These are phyloP conservation scores for Plecturocebus donacophilus DNA, from an alignment of 2,113 vertebrate genomes.

Conservation along the genomic window DNA sequence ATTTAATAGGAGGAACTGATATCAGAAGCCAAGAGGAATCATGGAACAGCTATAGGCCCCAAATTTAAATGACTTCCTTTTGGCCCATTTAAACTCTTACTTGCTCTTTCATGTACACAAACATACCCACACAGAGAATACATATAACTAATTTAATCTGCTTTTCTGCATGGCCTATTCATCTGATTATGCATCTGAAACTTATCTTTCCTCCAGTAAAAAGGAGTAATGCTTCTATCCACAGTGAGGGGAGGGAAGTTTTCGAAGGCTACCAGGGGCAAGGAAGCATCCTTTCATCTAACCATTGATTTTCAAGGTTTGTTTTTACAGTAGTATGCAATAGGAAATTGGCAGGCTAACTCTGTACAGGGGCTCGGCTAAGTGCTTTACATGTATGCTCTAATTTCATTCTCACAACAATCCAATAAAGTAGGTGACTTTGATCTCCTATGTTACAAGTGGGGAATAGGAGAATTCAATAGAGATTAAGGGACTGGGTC, in stretches of 20 bases:
- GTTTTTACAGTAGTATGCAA: background rate
- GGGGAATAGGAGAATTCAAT: background rate
- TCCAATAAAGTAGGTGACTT: background rate
- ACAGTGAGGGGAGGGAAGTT: background rate
- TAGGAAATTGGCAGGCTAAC: background rate
- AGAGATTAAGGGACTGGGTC: background rate
- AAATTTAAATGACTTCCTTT: conserved; percentile 61
- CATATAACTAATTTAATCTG: background rate
- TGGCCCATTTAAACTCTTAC: conserved; percentile 59
- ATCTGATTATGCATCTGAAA: background rate
- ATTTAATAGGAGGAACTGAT: conserved; percentile 69
- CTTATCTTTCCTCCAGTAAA: background rate
- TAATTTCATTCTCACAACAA: background rate
- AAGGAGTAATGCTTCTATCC: background rate
- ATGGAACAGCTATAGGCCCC: conserved; percentile 34
- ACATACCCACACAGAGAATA: conserved; percentile 50
- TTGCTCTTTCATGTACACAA: conserved; percentile 29
- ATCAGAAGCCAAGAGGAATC: conserved; percentile 58
- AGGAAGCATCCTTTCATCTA: background rate
- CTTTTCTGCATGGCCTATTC: background rate
- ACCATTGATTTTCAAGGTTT: background rate
- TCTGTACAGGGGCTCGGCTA: background rate
- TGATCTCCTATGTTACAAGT: background rate
- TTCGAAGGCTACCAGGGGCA: background rate
- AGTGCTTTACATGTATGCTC: background rate